Conservation (phyloP, 2,113 vertebrate species). For the Pseudopodoces humilis region DNA sequence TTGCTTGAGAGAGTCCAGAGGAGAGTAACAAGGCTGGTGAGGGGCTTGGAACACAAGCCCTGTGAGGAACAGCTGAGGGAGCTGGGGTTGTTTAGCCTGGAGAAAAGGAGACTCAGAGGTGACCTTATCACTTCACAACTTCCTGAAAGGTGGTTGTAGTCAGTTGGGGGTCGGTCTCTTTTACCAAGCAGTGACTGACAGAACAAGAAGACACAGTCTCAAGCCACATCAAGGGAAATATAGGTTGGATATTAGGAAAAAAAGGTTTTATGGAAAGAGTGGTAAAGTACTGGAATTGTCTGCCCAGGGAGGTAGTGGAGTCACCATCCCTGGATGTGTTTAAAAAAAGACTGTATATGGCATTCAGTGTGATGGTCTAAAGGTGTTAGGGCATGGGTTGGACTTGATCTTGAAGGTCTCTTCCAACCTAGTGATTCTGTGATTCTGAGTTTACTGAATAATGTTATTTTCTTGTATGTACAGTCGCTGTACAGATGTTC, state of each 20-base stretch:
- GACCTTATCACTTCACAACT: no score
- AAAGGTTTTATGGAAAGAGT: background rate
- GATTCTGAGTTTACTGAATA: background rate
- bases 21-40: background rate
- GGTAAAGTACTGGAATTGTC: background rate
- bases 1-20: accelerated
- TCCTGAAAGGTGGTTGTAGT: background rate
- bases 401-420: background rate
- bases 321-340: no score
- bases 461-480: background rate
- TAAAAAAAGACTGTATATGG: background rate
- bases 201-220: background rate
- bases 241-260: background rate
- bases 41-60: background rate
- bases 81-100: background rate
- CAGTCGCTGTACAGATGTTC: background rate
- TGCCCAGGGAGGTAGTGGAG: no score
- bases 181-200: background rate
- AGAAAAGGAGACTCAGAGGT: background rate
- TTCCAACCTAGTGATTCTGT: background rate
- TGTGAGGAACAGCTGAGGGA: background rate
- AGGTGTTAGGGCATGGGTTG: background rate
- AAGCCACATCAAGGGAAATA: background rate
- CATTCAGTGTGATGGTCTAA: background rate
- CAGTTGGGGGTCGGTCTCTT: background rate